Percentiles rank a stretch among this genome's conserved stretches.
These are phyloP conservation scores for Carassius gibelio DNA, from an alignment of 2,113 vertebrate species.

Conservation along the genomic window DNA sequence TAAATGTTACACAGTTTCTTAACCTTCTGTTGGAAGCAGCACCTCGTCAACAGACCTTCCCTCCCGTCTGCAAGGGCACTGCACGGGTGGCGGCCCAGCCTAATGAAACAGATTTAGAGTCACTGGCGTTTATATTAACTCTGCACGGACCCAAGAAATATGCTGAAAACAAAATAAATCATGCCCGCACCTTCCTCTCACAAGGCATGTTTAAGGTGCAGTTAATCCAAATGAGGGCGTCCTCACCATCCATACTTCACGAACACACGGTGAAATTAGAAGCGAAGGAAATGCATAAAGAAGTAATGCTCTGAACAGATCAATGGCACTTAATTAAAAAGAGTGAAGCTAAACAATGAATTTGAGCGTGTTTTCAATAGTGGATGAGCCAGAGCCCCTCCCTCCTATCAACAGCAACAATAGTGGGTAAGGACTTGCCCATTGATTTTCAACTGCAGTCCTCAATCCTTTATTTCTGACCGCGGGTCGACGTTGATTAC, in stretches of 20 bases:
- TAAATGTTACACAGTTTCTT: constrained; percentile 54
- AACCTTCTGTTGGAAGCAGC: constrained; percentile 49
- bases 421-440: constrained; percentile 58
- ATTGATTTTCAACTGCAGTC: constrained; percentile 39
- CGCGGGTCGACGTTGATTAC: neutral
- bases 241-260: constrained; percentile 52
- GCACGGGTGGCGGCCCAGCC: constrained; percentile 44
- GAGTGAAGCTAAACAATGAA: constrained; percentile 64
- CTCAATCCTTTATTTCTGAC: constrained; percentile 44
- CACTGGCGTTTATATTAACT: constrained; percentile 55
- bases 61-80: constrained; percentile 49
- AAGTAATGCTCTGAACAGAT: constrained; percentile 61
- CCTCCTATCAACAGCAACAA: constrained; percentile 46
- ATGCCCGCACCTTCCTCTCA: constrained; percentile 49
- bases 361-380: constrained; percentile 60
- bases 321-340: constrained; percentile 71
- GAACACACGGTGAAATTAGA: constrained; percentile 59
- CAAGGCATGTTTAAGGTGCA: constrained; percentile 61
- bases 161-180: constrained; percentile 63
- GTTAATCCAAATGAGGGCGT: constrained; percentile 61
- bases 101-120: constrained; percentile 66
- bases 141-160: constrained; percentile 52
- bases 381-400: constrained; percentile 50
- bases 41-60: constrained; percentile 64
- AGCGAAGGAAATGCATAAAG: constrained; percentile 63